Evolutionary conservation across 1,140 invertebrate species (phyloP).

Genomic region (Bombus breviceps): DNA sequence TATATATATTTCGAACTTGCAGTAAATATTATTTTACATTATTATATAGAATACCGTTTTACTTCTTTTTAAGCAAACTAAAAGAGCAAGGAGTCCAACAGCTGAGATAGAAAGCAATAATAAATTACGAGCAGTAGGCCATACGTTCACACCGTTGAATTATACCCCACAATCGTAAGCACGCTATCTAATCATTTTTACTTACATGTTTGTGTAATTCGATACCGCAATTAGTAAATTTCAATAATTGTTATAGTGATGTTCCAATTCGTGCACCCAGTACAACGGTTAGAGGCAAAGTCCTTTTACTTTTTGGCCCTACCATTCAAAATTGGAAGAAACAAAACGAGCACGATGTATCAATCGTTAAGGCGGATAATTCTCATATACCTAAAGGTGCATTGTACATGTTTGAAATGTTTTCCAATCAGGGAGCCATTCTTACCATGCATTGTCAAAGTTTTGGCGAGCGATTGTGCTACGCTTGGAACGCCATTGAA

Average conservation of each 20-base stretch:
- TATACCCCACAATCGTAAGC: constrained; percentile 60
- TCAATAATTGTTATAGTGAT: constrained; percentile 63
- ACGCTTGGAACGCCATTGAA: constrained; percentile 59
- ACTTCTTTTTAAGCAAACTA: constrained; percentile 54
- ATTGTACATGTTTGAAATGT: constrained; percentile 84
- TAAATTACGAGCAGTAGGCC: constrained; percentile 52
- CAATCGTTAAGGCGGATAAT: constrained; percentile 57
- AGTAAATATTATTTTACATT: not conserved
- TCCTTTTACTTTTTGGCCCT: constrained; percentile 67
- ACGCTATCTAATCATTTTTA: not conserved
- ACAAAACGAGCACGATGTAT: constrained; percentile 37
- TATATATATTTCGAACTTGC: not conserved
- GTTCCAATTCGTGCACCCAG: constrained; percentile 57
- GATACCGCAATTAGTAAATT: not conserved
- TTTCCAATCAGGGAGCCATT: constrained; percentile 79
- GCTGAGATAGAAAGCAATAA: constrained; percentile 15
- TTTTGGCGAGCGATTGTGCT: constrained; percentile 72
- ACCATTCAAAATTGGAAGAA: constrained; percentile 70
- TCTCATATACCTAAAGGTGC: constrained; percentile 72
- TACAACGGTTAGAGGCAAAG: constrained; percentile 62
- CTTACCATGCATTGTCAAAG: constrained; percentile 80
- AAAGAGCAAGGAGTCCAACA: constrained; percentile 57
- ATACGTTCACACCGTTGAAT: constrained; percentile 42
- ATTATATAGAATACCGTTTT: not conserved
- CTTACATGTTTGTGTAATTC: not conserved